Percentiles rank a stretch among this genome's conserved stretches.
Evolutionary conservation across 2,888 invertebrate species (phyloP).

Genomic region (Lissonota sp.): DNA sequence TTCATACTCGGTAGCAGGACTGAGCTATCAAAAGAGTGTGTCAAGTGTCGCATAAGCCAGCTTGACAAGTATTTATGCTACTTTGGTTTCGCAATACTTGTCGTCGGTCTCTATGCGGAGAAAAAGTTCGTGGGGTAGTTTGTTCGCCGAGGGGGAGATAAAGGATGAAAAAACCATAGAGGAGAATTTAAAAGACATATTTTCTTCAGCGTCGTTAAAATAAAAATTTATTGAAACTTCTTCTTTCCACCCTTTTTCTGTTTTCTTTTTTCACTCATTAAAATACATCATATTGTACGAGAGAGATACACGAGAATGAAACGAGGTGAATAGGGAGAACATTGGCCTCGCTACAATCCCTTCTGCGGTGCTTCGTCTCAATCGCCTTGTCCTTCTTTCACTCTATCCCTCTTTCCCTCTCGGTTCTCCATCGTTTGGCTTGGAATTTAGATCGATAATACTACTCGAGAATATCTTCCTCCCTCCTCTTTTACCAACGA

Average conservation of each 20-base stretch:
- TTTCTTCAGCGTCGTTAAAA: slow-evolving; percentile 21
- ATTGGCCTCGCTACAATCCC: slow-evolving; percentile 55
- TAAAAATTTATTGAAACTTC: slow-evolving; percentile 47
- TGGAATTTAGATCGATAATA: slow-evolving; percentile 63
- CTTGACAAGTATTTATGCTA: slow-evolving; percentile 30
- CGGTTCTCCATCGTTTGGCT: slow-evolving; percentile 55
- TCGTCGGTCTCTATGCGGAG: no score
- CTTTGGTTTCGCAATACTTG: slow-evolving; percentile 15
- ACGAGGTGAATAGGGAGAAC: slow-evolving; percentile 37
- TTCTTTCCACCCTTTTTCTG: slow-evolving; percentile 6
- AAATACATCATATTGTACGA: slow-evolving; percentile 10
- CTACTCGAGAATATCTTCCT: slow-evolving; percentile 39
- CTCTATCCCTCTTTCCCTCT: slow-evolving; percentile 18
- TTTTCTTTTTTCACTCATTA: slow-evolving; percentile 2
- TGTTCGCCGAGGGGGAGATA: neutral
- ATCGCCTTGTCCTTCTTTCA: slow-evolving; percentile 47
- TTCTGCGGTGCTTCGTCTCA: slow-evolving; percentile 60
- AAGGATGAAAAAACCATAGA: neutral
- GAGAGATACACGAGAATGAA: slow-evolving; percentile 5
- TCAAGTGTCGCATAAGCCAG: slow-evolving; percentile 80
- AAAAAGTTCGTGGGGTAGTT: no score
- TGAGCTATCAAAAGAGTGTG: slow-evolving; percentile 71
- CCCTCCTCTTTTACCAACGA: slow-evolving; percentile 11
- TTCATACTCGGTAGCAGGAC: slow-evolving; percentile 1
- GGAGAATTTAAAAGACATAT: slow-evolving; percentile 26